Evolutionary conservation across 2,888 invertebrate species (phyloP), one percentile per base, ranked within the genome.

Genomic region (Polydrusus cervinus): DNA sequence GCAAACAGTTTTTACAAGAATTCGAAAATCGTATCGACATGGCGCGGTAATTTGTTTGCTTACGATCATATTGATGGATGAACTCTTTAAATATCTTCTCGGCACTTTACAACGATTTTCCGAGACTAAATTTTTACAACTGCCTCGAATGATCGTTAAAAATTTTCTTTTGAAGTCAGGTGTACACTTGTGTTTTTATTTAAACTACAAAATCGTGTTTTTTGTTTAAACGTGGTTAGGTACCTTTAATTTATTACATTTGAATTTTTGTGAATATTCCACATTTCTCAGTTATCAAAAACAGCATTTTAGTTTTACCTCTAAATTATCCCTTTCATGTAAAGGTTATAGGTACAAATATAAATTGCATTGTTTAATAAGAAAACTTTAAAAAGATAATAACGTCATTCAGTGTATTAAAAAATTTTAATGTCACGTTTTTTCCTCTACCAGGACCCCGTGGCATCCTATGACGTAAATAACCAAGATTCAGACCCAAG

Each of bases 381-480:
- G n/a, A n/a, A n/a, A n/a, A n/a, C n/a, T n/a, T n/a, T n/a, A n/a
- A n/a, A n/a, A n/a, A n/a, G n/a, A n/a, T n/a, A n/a, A n/a, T n/a
- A n/a, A n/a, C n/a, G n/a, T n/a, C n/a, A n/a, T n/a, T n/a, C n/a
- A n/a, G n/a, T n/a, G n/a, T n/a, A n/a, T n/a, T n/a, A n/a, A n/a
- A n/a, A n/a, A n/a, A n/a, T n/a, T n/a, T n/a, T n/a, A 34, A 34
- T 10, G 34, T 34, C 7, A 34, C 34, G 7, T 16, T 16, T 62
- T 11, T 62, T 25, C 53, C n/a, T 11, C 34, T 16, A 16, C n/a
- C 87, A 98, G 96, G 98, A 99, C 88, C 95, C 95, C 0, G 91
- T 94, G 87, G 98, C 98, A 47, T 98, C 98, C 45, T 98, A 96
- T 87, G 99, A 99, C 88, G 98, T 99, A 53, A 99, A 99, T 86